Conservation (phyloP, 1,140 invertebrate species). For the Drosophila athabasca region DNA sequence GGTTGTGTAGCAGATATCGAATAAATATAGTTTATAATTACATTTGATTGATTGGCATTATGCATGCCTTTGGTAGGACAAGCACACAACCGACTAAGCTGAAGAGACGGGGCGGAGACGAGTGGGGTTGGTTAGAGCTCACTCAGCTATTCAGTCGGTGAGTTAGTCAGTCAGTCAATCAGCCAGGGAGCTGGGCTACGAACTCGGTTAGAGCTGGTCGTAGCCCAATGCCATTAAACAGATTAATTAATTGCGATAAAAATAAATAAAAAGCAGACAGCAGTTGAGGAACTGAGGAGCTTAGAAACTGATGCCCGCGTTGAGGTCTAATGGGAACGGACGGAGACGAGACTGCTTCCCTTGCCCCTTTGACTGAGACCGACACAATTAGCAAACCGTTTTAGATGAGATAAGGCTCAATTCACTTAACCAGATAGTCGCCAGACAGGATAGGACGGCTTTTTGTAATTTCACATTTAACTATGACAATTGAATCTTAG, state of each 20-base stretch:
- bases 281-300: slow-evolving; percentile 26
- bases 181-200: slow-evolving; percentile 39
- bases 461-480: too few species aligned
- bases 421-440: slow-evolving; percentile 33
- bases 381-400: slow-evolving; percentile 69
- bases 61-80: slow-evolving; percentile 52
- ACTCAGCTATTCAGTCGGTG: slow-evolving; percentile 1
- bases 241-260: slow-evolving; percentile 78
- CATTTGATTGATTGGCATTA: slow-evolving; percentile 77
- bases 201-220: slow-evolving; percentile 43
- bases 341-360: slow-evolving; percentile 40
- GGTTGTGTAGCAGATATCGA: slow-evolving; percentile 15
- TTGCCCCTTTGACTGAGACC: slow-evolving; percentile 35
- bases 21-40: slow-evolving; percentile 67
- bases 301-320: slow-evolving; percentile 40
- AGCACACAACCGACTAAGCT: slow-evolving; percentile 40
- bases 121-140: not conserved
- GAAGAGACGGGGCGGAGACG: slow-evolving; percentile 7
- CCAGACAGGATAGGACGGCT: not conserved
- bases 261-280: slow-evolving; percentile 40
- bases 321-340: slow-evolving; percentile 35
- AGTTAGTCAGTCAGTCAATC: not conserved
- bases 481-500: slow-evolving; percentile 74
- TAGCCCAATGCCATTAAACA: slow-evolving; percentile 64
- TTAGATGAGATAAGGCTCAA: slow-evolving; percentile 63